Base-by-base conservation (phyloP, 1,140 invertebrate species). In the Drosophila bifasciata region DNA sequence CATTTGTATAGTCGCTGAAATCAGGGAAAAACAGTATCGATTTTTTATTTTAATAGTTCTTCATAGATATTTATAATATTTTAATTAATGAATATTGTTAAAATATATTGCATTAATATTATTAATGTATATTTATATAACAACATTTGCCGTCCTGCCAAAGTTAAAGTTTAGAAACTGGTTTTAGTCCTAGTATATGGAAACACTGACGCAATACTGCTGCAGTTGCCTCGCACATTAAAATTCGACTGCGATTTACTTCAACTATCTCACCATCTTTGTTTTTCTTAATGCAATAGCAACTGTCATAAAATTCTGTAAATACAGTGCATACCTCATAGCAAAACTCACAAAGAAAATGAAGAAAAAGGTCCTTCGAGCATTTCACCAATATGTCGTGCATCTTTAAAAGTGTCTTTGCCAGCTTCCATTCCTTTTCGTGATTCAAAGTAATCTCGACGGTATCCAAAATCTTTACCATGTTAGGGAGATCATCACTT, bases 271-370 rank as follows among this genome's bases (percentile, higher is more conserved):
- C 94, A 49, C 94, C 94, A 51, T 92, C 83, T 59, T 94, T 93
- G 92, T 98, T 95, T 90, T 99, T 99, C 91, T 99, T 97, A 49
- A 99, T 95, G 86, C 99, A 99, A 91, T 99, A 99, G 91, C 99
- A 99, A 76, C 93, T 95, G 86, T 99, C 98, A 92, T 99, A 99
- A 92, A 99, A 99, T 91, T 99, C 99, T 0, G 96, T 95, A 84
- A 99, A 99, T 1, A 94, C 93, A 5, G 95, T 96, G n/a, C 96
- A 94, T 43, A 99, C 95, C 81, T 99, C 98, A 92, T 99, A 99
- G 51, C 99, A 93, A 92, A 96, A 99, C 91, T 99, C 98, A 92
- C 99, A 99, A 4, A 99, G 92, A 39, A 95, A 94, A 91, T 99
- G 98, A 21, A 99, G 89, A 57, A 93, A 95, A 7, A 99, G 92